Base-by-base conservation (phyloP, 2,113 vertebrate genomes). In the Scomber colias region DNA sequence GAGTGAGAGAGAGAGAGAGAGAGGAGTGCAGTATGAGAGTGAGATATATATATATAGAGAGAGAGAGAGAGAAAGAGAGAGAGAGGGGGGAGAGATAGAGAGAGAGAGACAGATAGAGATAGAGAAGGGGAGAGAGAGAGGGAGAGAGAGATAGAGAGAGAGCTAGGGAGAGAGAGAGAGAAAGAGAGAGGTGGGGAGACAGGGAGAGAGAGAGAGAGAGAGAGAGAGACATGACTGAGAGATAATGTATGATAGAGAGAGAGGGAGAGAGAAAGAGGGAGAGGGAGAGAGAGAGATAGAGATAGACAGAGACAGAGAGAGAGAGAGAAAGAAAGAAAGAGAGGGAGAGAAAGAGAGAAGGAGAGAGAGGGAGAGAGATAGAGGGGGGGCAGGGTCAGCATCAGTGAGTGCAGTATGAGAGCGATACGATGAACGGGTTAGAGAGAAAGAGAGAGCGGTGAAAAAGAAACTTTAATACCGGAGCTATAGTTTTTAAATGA, bases 171-270 rank as follows among this genome's bases (percentile, higher is more conserved):
- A 21, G 21, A 21, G 21, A 21, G 21, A 21, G 21, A 21, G 21
- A 1, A 21, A 21, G 21, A 21, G 21, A 21, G 21, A 21, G 70
- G 65, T 2, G n/a, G n/a, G n/a, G n/a, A n/a, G n/a, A 50, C 3
- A 55, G 31, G 6, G 24, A 27, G 24, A 27, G 24, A 50, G 4
- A 55, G 31, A 9, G 24, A 1, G 24, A 27, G 24, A 17, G 40
- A 71, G 24, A 31, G 65, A 70, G 53, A 60, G 81, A 69, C 74
- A 59, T 27, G 82, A 63, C 71, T 24, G 21, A 45, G 21, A 46
- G 77, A 70, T 71, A 51, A 81, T 79, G n/a, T 30, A 30, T 13
- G 70, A 68, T 2, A 50, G 4, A 55, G 31, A 9, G 21, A 21
- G 21, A 21, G 21, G 1, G 21, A 21, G 21, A 21, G 21, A 50